Conservation (phyloP, 2,113 vertebrate species). For the Brienomyrus brachyistius region DNA sequence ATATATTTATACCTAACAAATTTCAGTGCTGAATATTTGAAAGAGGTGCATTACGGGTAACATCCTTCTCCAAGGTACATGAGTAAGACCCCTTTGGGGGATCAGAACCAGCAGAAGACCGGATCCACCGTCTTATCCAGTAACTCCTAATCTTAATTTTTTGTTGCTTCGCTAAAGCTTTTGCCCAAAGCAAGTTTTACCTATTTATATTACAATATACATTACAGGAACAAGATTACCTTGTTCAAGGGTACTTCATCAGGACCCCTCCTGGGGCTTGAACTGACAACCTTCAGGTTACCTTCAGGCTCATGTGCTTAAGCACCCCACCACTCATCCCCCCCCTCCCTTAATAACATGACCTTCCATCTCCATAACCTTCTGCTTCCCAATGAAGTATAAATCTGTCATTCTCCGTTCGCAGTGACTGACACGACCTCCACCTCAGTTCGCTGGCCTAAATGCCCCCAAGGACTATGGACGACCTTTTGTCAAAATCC, state of each 20-base stretch:
- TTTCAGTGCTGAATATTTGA: not conserved
- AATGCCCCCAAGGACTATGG: not conserved
- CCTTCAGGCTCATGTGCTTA: not conserved
- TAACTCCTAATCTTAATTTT: conserved; percentile 1
- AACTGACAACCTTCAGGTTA: conserved; percentile 6
- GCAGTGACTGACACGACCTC: not conserved
- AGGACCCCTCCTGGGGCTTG: not conserved
- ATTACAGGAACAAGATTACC: conserved; percentile 2
- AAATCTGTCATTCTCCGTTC: not conserved
- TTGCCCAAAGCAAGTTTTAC: not conserved
- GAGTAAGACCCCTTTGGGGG: not conserved
- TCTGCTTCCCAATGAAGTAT: not conserved
- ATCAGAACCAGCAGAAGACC: not conserved
- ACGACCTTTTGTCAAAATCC: not conserved
- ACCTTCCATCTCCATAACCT: not conserved
- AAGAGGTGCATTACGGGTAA: not conserved
- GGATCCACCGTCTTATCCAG: not conserved
- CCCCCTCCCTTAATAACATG: not conserved
- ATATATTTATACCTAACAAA: not conserved
- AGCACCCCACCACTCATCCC: not conserved
- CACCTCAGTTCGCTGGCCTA: not conserved
- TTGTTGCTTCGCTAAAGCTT: not conserved
- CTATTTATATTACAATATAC: conserved; percentile 6
- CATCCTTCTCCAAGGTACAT: not conserved
- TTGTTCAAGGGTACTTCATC: conserved; percentile 1